Evolutionary conservation across 2,797 vertebrate genomes (phyloP).

Genomic region (Oreortyx pictus): DNA sequence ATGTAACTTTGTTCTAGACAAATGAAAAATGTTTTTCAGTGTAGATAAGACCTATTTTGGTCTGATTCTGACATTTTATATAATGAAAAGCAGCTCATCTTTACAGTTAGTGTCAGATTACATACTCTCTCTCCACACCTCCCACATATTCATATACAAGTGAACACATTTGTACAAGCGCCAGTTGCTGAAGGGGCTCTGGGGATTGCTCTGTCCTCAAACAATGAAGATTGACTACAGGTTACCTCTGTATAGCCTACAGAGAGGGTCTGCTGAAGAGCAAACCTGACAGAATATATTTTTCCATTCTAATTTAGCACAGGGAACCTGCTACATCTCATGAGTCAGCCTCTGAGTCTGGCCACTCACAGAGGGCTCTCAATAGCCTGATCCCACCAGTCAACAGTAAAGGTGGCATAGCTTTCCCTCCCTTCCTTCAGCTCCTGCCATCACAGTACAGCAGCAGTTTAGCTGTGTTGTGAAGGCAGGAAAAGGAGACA

Average conservation of each 20-base stretch:
- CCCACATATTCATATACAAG: not conserved
- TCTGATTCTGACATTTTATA: not conserved
- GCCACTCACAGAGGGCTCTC: rapidly evolving
- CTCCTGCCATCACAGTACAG: not conserved
- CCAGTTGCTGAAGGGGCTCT: not conserved
- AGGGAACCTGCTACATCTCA: not conserved
- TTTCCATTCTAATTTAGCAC: not conserved
- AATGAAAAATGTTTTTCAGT: not conserved
- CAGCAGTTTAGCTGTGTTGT: not conserved
- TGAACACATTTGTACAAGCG: not conserved
- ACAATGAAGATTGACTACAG: not conserved
- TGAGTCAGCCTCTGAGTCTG: not conserved
- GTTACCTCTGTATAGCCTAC: not conserved
- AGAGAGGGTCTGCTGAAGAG: not conserved
- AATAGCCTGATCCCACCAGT: not conserved
- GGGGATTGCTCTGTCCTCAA: not conserved
- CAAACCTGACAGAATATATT: not conserved
- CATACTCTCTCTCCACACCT: not conserved
- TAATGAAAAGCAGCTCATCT: not conserved
- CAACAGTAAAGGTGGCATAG: not conserved
- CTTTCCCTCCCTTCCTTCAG: not conserved
- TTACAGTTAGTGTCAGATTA: not conserved
- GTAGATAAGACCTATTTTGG: not conserved
- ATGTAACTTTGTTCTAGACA: not conserved
- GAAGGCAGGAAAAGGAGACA: not conserved